Evolutionary conservation across 2,888 invertebrate species (phyloP).

Genomic region (Ochlodes sylvanus): DNA sequence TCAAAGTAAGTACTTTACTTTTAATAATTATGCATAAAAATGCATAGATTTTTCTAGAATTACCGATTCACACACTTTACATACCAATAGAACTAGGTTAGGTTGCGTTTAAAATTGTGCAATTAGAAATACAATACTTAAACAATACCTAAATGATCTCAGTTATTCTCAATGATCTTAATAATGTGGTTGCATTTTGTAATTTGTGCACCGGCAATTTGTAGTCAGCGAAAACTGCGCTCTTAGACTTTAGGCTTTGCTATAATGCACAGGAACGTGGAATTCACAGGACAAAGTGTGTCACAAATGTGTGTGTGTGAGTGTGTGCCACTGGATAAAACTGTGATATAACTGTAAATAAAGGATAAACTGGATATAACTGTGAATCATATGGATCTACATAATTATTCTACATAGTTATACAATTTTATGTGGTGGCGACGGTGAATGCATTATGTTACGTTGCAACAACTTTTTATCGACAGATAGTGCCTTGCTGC

Average conservation of each 20-base stretch:
- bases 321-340: no score
- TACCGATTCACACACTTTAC: no score
- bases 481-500: constrained; percentile 48
- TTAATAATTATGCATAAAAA: neutral
- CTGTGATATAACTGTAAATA: no score
- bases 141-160: neutral
- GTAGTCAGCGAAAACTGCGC: neutral
- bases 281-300: neutral
- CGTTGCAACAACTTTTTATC: constrained; percentile 51
- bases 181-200: constrained; percentile 1
- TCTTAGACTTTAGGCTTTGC: neutral
- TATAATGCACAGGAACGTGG: neutral
- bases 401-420: neutral
- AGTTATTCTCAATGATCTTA: neutral
- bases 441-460: constrained; percentile 51
- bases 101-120: no score
- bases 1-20: no score
- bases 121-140: neutral
- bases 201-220: constrained; percentile 2
- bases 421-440: constrained; percentile 37
- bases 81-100: no score
- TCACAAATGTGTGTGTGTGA: no score
- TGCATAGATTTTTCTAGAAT: constrained; percentile 6
- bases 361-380: no score
- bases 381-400: no score